These are phyloP conservation scores for Sarcophaga bullata DNA, from an alignment of 1,140 invertebrate genomes.

Conservation along the genomic window DNA sequence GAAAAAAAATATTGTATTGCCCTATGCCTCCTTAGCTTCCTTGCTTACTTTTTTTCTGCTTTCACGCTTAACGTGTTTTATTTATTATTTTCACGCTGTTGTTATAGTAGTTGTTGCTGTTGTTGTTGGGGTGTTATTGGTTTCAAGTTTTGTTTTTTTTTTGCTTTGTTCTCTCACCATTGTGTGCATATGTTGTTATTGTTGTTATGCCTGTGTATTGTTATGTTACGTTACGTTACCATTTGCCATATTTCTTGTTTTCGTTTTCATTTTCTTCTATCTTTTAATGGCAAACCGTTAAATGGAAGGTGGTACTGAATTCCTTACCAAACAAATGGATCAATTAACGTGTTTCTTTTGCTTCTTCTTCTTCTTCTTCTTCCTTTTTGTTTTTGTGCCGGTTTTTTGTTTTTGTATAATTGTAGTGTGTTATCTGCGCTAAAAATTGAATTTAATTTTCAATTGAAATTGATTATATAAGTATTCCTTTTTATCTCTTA, in stretches of 20 bases:
- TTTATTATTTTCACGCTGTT: conserved; percentile 5
- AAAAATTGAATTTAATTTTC: conserved; percentile 31
- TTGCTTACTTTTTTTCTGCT: not conserved
- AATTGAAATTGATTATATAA: conserved; percentile 39
- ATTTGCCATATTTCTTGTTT: too few relatives aligned
- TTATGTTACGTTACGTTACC: too few relatives aligned
- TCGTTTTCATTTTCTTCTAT: too few relatives aligned
- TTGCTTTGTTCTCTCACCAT: not conserved
- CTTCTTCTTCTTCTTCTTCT: not conserved
- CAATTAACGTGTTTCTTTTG: conserved; percentile 11
- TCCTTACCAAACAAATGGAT: conserved; percentile 14
- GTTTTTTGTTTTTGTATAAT: too few relatives aligned
- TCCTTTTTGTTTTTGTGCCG: not conserved
- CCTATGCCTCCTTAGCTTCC: too few relatives aligned
- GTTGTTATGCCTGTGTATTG: too few relatives aligned
- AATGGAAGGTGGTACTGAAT: not conserved
- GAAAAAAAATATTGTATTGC: too few relatives aligned
- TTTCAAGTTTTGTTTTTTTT: not conserved
- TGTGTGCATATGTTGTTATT: too few relatives aligned
- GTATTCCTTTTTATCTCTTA: not conserved
- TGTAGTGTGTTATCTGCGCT: not conserved
- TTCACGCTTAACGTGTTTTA: conserved; percentile 4
- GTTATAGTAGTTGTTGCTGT: not conserved
- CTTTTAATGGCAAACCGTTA: too few relatives aligned
- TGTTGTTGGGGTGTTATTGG: not conserved